Conservation (phyloP, 2,113 vertebrate species). For the Hypomesus transpacificus region DNA sequence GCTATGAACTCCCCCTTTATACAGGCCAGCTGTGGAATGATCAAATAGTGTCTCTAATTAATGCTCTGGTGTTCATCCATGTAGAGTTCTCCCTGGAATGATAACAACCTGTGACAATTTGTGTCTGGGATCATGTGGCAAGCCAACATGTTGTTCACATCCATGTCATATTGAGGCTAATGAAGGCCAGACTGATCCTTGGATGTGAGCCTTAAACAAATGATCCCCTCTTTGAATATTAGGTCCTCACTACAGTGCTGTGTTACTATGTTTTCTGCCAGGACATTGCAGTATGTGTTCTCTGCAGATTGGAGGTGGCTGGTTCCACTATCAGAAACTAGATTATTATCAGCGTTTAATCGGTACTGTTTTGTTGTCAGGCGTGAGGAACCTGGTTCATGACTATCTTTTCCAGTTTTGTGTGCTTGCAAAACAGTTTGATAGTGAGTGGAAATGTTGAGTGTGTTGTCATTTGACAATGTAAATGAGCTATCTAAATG, state of each 20-base stretch:
- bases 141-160: conserved; percentile 66
- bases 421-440: conserved; percentile 43
- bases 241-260: conserved; percentile 28
- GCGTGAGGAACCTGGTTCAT: background rate
- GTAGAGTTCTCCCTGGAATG: conserved; percentile 63
- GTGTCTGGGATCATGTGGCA: conserved; percentile 52
- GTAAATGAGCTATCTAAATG: conserved; percentile 65
- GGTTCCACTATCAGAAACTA: background rate
- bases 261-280: conserved; percentile 9
- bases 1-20: conserved; percentile 49
- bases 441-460: conserved; percentile 71
- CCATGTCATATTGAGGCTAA: conserved; percentile 67
- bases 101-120: conserved; percentile 69
- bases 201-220: conserved; percentile 62
- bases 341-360: background rate
- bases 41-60: conserved; percentile 68
- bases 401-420: conserved; percentile 33
- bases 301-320: background rate
- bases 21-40: conserved; percentile 66
- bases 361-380: conserved; percentile 5
- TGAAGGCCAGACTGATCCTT: conserved; percentile 65
- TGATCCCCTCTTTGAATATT: conserved; percentile 65
- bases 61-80: conserved; percentile 56
- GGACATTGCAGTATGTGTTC: background rate
- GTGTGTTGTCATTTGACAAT: conserved; percentile 69